Conservation (phyloP, 2,113 vertebrate species). For the Todiramphus chloris region DNA sequence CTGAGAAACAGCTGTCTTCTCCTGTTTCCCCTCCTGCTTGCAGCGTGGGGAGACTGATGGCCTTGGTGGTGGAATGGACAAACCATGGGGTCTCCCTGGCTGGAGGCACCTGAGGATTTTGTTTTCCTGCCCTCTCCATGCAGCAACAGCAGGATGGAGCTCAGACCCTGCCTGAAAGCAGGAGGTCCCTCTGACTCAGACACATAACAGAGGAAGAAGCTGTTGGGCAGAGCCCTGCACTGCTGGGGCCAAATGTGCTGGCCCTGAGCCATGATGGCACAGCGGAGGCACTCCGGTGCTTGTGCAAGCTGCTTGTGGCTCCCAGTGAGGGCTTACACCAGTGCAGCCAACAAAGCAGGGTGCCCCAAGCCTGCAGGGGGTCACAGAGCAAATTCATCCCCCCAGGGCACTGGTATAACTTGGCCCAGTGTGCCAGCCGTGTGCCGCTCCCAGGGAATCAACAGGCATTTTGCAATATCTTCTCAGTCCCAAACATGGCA, state of each 20-base stretch:
- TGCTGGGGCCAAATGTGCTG: neutral
- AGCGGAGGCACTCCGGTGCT: neutral
- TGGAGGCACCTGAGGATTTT: neutral
- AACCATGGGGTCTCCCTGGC: neutral
- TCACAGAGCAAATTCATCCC: neutral
- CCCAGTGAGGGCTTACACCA: neutral
- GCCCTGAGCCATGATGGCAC: neutral
- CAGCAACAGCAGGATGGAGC: fast-evolving
- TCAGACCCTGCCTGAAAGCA: neutral
- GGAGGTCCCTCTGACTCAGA: fast-evolving
- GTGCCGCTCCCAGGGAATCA: neutral
- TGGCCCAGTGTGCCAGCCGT: neutral
- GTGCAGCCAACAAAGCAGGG: fast-evolving
- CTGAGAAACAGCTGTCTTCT: fast-evolving
- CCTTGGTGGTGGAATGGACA: neutral
- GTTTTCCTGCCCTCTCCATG: neutral
- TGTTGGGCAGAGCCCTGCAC: fast-evolving
- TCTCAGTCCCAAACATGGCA: slow-evolving; percentile 6
- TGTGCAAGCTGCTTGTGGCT: neutral
- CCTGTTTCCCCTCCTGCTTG: neutral
- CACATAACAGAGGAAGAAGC: fast-evolving
- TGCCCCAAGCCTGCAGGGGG: neutral
- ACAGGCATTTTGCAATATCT: neutral
- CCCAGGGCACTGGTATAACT: neutral
- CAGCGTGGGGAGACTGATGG: fast-evolving